Base-by-base conservation (phyloP, 2,797 vertebrate genomes). In the Molossus alvarezi region DNA sequence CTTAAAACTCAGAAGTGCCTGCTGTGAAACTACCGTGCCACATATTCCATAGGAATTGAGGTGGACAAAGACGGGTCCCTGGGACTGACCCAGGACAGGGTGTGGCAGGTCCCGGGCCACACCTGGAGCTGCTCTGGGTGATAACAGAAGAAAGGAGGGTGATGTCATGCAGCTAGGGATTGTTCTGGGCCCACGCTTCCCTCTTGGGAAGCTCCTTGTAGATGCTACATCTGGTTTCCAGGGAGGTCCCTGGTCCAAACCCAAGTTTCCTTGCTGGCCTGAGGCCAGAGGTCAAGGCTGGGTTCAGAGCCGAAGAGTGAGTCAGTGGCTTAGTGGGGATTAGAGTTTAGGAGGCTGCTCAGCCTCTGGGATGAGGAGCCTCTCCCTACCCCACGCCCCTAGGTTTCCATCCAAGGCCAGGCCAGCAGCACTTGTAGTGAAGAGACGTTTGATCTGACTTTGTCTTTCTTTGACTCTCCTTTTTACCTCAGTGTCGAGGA, bases 161-260 rank as follows among this genome's bases (percentile, higher is more conserved):
- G 93, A 90, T n/a, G 75, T 89, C 86, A 67, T 60, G 27, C 8
- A 2, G 57, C 20, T 73, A 6, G 76, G 80, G 55, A 69, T 91
- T 94, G 96, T 86, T 76, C 60, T 83, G 76, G 57, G 48, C 27
- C 58, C 1, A 0, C 0, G 1, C 51, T 58, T 57, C 53, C 77
- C n/a, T 58, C 83, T 62, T 3, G 17, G 90, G 58, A 97, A 81
- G 73, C 79, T 90, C 81, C 95, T 94, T 51, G 17, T 81, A 67
- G 92, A 88, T 53, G 48, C 45, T 55, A 3, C 95, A 91, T 90
- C 82, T 96, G 71, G 82, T 97, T 97, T 97, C 96, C 72, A 93
- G 93, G 95, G 93, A 97, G 93, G 82, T 89, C 41, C 89, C 91
- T 97, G 91, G 76, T 92, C 65, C 29, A n/a, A 65, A 33, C 60